These are phyloP conservation scores for Calliphora vicina DNA, from an alignment of 1,140 invertebrate genomes.

Conservation along the genomic window DNA sequence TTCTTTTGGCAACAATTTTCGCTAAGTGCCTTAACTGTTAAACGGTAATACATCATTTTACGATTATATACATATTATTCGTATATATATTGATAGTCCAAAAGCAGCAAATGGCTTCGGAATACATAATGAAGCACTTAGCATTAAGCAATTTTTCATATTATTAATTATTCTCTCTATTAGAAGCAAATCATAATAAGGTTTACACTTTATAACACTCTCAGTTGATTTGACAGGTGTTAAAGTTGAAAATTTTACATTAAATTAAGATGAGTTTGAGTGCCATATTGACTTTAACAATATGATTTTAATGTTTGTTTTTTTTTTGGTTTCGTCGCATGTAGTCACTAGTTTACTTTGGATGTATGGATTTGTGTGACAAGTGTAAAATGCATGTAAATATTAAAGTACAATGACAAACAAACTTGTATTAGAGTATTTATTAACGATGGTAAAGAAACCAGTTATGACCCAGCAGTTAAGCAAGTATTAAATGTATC, in stretches of 20 bases:
- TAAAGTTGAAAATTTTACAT: not conserved
- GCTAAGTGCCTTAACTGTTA: too few relatives aligned
- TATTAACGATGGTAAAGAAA: too few relatives aligned
- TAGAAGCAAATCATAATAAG: conserved; percentile 1
- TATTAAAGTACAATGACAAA: too few relatives aligned
- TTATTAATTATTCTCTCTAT: conserved; percentile 1
- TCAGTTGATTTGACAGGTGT: not conserved
- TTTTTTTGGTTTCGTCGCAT: too few relatives aligned
- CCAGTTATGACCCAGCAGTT: too few relatives aligned
- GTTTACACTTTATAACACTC: not conserved
- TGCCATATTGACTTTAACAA: not conserved
- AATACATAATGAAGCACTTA: conserved; percentile 10
- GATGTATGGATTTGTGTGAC: not conserved
- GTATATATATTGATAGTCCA: not conserved
- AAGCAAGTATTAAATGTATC: too few relatives aligned
- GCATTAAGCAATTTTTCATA: not conserved
- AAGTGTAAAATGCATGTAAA: too few relatives aligned
- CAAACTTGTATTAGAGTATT: too few relatives aligned
- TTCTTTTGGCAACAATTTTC: too few relatives aligned
- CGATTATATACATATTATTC: too few relatives aligned
- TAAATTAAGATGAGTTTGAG: not conserved
- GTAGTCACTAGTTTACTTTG: not conserved
- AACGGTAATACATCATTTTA: too few relatives aligned
- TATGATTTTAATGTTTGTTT: not conserved
- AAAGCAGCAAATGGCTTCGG: not conserved